Base-by-base conservation (phyloP, 2,888 invertebrate genomes). In the Eurytoma californica region DNA sequence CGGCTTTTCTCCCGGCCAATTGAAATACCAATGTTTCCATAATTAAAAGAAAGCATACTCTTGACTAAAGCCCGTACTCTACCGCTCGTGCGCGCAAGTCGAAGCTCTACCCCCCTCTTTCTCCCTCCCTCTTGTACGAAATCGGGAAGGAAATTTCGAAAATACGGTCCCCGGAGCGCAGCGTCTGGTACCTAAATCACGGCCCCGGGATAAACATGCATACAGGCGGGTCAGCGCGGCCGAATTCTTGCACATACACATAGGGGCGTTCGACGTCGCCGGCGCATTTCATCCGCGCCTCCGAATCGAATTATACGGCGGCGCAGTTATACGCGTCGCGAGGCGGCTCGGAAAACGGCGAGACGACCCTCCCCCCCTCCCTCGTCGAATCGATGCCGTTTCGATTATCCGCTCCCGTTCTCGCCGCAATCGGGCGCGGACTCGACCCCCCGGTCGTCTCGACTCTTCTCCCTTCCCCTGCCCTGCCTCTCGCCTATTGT, bases 341-440 rank as follows among this genome's bases (percentile, higher is more conserved):
- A 39, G 9, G 39, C 39, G 39, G 70, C 60, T 16, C 58, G 65
- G 47, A 58, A 57, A 70, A 58, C 77, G 72, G 55, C 30, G 55
- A 18, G 63, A n/a, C 63, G 68, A 2, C 72, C 30, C 12, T 58
- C 28, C 30, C 55, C n/a, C 30, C 78, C 68, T 30, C 57, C 61
- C 61, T 61, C 61, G 74, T 3, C 55, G 68, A 76, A 72, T 81
- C 78, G 72, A 81, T 81, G 78, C 75, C 75, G 70, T 81, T 81
- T 81, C 80, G 79, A 81, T 81, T 76, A 81, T 81, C 68, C 67
- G 51, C 39, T 39, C 47, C 57, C 49, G 63, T 53, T 68, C 14
- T 24, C 28, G 39, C 20, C 30, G 49, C 18, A n/a, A n/a, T 49
- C 47, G 39, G 9, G 3, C 66, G 13, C 47, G 13, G 39, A 7